These are phyloP conservation scores for Tympanoctomys barrerae DNA, from an alignment of 2,797 vertebrate genomes.

Conservation along the genomic window DNA sequence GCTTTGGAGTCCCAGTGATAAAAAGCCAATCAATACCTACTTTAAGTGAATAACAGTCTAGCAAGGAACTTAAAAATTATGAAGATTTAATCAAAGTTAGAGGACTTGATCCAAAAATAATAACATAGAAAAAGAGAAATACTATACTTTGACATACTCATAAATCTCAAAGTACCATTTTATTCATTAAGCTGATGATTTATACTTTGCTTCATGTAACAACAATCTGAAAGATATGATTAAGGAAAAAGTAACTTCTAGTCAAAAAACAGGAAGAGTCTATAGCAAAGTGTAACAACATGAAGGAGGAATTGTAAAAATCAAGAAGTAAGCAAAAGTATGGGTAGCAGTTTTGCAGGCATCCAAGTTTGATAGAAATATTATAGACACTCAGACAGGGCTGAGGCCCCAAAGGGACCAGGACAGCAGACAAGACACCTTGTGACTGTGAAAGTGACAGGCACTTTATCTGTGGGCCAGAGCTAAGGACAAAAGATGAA, in stretches of 20 bases:
- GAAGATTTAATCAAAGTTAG: not conserved
- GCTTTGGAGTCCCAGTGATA: not conserved
- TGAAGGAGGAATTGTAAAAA: not conserved
- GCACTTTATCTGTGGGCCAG: too few relatives aligned
- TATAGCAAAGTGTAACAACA: not conserved
- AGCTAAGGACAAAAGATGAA: too few relatives aligned
- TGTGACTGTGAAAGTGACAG: too few relatives aligned
- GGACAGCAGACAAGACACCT: too few relatives aligned
- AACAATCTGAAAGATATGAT: not conserved
- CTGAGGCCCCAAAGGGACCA: too few relatives aligned
- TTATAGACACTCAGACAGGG: too few relatives aligned
- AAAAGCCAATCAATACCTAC: not conserved
- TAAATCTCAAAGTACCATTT: not conserved
- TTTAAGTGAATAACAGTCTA: not conserved
- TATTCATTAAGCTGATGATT: slow-evolving; percentile 1
- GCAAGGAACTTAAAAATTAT: not conserved
- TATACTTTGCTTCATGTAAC: not conserved
- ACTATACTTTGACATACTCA: not conserved
- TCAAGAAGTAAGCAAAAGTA: not conserved
- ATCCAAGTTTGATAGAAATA: too few relatives aligned
- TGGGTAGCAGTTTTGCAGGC: not conserved
- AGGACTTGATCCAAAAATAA: not conserved
- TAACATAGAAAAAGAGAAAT: not conserved
- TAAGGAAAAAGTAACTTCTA: not conserved
- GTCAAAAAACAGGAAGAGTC: not conserved